These are phyloP conservation scores for Romanomermis culicivorax DNA, from an alignment of 2,888 invertebrate genomes.

Conservation along the genomic window DNA sequence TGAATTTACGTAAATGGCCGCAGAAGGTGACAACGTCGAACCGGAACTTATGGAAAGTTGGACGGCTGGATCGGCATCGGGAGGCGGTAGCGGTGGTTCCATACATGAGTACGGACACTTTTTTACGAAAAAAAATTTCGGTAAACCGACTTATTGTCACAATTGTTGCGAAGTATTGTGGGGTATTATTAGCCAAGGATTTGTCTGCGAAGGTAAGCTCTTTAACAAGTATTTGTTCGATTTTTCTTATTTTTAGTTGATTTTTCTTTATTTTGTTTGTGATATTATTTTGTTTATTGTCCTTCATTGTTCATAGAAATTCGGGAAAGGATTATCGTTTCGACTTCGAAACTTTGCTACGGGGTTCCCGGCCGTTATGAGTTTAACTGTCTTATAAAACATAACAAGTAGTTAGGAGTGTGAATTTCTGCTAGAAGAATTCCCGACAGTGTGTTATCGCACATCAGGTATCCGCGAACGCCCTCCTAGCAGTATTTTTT, in stretches of 20 bases:
- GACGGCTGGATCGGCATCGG: background rate
- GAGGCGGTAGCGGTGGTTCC: background rate
- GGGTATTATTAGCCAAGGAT: constrained; percentile 98
- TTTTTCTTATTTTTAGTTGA: background rate
- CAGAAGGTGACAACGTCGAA: constrained; percentile 26
- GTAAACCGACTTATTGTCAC: constrained; percentile 99
- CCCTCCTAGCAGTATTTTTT: no score
- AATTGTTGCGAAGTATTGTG: constrained; percentile 99
- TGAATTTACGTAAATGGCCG: constrained; percentile 22
- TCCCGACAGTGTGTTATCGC: no score
- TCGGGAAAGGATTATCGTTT: no score
- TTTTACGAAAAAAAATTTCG: constrained; percentile 99
- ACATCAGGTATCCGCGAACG: no score
- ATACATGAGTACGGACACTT: constrained; percentile 55
- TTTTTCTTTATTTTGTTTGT: no score
- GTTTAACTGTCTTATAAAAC: no score
- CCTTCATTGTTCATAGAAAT: no score
- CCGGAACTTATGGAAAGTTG: constrained; percentile 15
- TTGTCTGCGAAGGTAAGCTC: constrained; percentile 93
- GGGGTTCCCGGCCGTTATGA: no score
- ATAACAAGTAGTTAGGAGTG: background rate
- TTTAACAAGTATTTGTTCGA: no score
- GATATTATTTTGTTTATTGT: no score
- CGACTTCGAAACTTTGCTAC: no score
- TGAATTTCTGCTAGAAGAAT: no score